Base-by-base conservation (phyloP, 2,888 invertebrate genomes). In the Habroteleia sp. region DNA sequence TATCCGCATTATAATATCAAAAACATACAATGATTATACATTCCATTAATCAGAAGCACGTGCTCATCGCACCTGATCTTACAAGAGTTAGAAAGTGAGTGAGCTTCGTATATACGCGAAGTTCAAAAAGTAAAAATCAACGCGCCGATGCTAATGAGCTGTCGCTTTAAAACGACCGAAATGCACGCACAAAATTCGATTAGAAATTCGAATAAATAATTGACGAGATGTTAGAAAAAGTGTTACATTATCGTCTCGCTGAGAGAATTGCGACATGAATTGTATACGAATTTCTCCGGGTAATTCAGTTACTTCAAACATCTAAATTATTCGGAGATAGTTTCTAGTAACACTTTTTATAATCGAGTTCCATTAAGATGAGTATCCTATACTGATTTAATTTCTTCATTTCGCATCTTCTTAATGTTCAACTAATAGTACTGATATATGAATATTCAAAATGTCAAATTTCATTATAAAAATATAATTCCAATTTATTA, bases 71-170 rank as follows among this genome's bases (percentile, higher is more conserved):
- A 60, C 44, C 44, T 60, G 58, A 60, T 60, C 58, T 60, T 46
- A 60, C 23, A 33, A 60, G 58, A 60, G 58, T 60, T 60, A 58
- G 58, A 58, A 58, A 58, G 58, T 58, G 16, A 56, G n/a, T 31
- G 29, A 39, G 10, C 14, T 52, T 37, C 25, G 13, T 25, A n/a
- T 0, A 13, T 4, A 3, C 3, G 11, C 5, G 25, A 37, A 1
- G 16, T 11, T 11, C 16, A 17, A 56, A 42, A 56, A 31, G 23
- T 37, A 52, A 52, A 42, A 56, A 29, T 13, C 56, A 42, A 41
- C 17, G 0, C 5, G 33, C n/a, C 8, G 6, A 58, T 58, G 58
- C 25, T 44, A 58, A 42, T 58, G 44, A 44, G 54, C 25, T 29
- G 29, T 16, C 54, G 17, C 4, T 27, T 37, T 11, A 39, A 23